Evolutionary conservation across 2,888 invertebrate genomes (phyloP).

Genomic region (Lottia scabra): DNA sequence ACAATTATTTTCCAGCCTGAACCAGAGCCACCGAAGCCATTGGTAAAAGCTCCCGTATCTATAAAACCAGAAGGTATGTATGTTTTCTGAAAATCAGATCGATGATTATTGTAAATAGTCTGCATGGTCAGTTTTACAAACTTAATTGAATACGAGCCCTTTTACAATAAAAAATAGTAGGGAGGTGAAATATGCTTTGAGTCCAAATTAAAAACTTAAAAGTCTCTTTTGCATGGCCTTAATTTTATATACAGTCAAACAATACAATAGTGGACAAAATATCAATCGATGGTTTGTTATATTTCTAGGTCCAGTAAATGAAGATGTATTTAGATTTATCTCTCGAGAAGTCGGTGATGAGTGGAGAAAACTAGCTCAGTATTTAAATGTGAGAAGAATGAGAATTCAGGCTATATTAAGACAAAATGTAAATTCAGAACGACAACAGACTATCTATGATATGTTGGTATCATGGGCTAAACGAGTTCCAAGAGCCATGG

Average conservation of each 20-base stretch:
- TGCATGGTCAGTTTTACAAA: no score
- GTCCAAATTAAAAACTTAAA: no score
- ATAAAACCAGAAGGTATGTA: slow-evolving; percentile 47
- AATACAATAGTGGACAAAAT: no score
- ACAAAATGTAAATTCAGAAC: slow-evolving; percentile 56
- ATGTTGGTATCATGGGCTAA: slow-evolving; percentile 66
- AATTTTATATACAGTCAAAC: no score
- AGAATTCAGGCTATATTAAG: slow-evolving; percentile 64
- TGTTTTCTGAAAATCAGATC: no score
- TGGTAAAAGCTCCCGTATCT: slow-evolving; percentile 47
- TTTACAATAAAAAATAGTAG: no score
- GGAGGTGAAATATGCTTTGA: no score
- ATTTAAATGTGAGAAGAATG: slow-evolving; percentile 52
- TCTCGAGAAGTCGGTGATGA: slow-evolving; percentile 60
- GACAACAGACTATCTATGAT: slow-evolving; percentile 56
- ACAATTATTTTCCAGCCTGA: slow-evolving; percentile 54
- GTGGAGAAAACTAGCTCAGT: slow-evolving; percentile 58
- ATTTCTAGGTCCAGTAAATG: slow-evolving; percentile 52
- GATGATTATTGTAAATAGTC: no score
- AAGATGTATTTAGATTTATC: slow-evolving; percentile 50
- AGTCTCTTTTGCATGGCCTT: no score
- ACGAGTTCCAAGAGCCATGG: slow-evolving; percentile 53
- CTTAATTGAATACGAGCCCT: no score
- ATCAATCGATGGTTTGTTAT: neutral
- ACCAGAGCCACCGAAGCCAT: slow-evolving; percentile 55